phyloP scores from a whole-genome alignment of 2,888 invertebrate genomes.

The Agrenia bidenticulata region DNA sequence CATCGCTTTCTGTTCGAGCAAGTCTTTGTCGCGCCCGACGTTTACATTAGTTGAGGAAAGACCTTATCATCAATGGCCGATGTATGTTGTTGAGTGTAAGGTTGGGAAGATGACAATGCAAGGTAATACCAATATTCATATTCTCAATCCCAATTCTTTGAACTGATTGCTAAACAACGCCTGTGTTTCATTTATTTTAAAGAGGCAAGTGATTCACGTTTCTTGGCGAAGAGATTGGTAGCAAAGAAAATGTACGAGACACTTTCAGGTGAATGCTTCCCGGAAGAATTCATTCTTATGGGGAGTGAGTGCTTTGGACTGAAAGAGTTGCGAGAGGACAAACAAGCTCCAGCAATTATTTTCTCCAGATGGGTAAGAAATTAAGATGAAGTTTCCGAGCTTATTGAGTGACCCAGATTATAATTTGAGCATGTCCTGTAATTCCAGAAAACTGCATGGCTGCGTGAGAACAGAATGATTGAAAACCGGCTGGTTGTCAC shows the following conservation, averaged over 20 bases:
- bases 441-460: slow-evolving; percentile 29
- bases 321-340: too few relatives aligned
- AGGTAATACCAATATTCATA: slow-evolving; percentile 25
- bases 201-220: slow-evolving; percentile 38
- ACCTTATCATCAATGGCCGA: neutral
- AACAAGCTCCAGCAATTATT: too few relatives aligned
- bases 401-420: too few relatives aligned
- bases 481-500: too few relatives aligned
- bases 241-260: slow-evolving; percentile 34
- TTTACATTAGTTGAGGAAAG: neutral
- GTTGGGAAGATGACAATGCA: slow-evolving; percentile 29
- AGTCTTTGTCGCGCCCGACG: too few relatives aligned
- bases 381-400: too few relatives aligned
- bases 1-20: slow-evolving; percentile 23
- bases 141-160: too few relatives aligned
- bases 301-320: slow-evolving; percentile 29
- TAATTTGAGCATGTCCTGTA: too few relatives aligned
- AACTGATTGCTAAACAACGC: too few relatives aligned
- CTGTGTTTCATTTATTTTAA: slow-evolving; percentile 8
- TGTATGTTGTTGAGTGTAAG: slow-evolving; percentile 29
- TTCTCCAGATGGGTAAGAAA: too few relatives aligned
- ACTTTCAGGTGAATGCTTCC: slow-evolving; percentile 28
- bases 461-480: slow-evolving; percentile 17
- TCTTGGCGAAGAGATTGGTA: slow-evolving; percentile 36
- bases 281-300: slow-evolving; percentile 30